phyloP scores from a whole-genome alignment of 2,113 vertebrate species.

The Myanophis thanlyinensis region DNA sequence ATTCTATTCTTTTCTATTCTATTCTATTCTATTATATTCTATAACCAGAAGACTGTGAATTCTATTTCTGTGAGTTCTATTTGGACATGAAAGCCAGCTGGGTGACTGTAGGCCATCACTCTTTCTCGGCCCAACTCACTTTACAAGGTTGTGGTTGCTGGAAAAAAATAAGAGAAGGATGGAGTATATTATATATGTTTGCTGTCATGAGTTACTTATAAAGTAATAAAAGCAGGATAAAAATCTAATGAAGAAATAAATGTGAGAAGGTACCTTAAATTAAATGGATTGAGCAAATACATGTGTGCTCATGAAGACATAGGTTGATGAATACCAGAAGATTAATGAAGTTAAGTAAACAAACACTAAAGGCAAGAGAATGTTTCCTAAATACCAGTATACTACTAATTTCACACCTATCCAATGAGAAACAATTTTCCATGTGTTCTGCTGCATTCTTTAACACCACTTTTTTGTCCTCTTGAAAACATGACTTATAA shows the following conservation, averaged over 20 bases:
- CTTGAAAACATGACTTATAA: neutral
- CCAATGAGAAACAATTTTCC: neutral
- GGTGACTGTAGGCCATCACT: neutral
- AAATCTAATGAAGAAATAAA: neutral
- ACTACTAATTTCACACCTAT: neutral
- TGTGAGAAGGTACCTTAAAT: neutral
- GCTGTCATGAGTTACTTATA: neutral
- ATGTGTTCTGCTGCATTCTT: neutral
- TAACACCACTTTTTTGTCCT: neutral
- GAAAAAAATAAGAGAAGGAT: neutral
- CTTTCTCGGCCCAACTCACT: neutral
- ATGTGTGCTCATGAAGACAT: neutral
- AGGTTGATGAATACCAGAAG: neutral
- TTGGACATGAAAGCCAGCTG: neutral
- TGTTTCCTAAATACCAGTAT: neutral
- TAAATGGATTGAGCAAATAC: neutral
- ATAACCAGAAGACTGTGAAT: neutral
- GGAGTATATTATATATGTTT: neutral
- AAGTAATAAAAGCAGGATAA: neutral
- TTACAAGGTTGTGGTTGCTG: neutral
- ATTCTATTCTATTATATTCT: no score
- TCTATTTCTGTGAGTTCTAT: neutral
- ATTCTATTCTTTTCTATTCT: no score
- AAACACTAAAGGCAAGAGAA: neutral
- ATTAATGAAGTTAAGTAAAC: neutral